A percentile compares a stretch with the other conserved stretches of the same genome.
Conservation (phyloP, 2,797 vertebrate genomes). For the Cyprinodon diabolis region DNA sequence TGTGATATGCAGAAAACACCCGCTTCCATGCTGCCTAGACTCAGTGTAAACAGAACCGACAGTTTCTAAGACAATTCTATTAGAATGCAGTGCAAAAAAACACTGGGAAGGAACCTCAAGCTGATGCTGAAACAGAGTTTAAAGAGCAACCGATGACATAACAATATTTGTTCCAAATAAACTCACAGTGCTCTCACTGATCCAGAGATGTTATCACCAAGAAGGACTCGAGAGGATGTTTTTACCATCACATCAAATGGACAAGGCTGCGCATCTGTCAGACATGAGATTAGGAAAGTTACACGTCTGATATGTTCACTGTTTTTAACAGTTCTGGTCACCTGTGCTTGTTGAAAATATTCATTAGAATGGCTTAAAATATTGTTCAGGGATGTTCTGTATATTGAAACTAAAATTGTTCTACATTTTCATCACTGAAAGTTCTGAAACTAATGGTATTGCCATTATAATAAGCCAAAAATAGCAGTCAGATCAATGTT, state of each 20-base stretch:
- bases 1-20: too few relatives aligned
- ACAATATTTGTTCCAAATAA: neutral
- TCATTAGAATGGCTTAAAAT: neutral
- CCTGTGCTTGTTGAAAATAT: neutral
- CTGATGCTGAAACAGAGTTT: neutral
- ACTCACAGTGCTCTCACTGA: conserved; percentile 71
- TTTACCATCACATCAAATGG: conserved; percentile 63
- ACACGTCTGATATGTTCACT: neutral
- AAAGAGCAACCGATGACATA: neutral
- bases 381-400: neutral
- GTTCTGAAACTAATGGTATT: neutral
- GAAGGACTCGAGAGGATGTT: conserved; percentile 40
- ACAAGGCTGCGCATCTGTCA: conserved; percentile 45
- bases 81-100: neutral
- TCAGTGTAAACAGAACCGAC: neutral
- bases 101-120: neutral
- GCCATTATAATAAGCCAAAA: neutral
- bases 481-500: neutral
- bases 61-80: neutral
- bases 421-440: neutral
- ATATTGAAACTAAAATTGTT: neutral
- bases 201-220: conserved; percentile 61
- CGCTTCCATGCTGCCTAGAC: too few relatives aligned
- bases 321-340: neutral
- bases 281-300: neutral